Percentiles rank a stretch among this genome's conserved stretches.
Evolutionary conservation across 2,113 vertebrate genomes (phyloP).

Genomic region (Machaerirhynchus nigripectus): DNA sequence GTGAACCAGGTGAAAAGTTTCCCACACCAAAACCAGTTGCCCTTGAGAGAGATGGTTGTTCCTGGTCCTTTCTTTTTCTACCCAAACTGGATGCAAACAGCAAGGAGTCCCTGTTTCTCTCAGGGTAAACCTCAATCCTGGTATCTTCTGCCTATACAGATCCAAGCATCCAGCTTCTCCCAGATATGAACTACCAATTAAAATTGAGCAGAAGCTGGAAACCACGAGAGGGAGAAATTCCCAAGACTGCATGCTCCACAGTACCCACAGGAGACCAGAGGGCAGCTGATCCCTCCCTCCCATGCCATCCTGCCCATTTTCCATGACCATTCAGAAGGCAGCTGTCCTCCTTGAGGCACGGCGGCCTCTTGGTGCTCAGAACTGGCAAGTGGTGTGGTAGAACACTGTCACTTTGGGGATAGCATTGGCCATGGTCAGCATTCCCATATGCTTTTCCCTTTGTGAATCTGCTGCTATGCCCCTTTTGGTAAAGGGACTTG

Average conservation of each 20-base stretch:
- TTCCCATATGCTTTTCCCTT: not conserved
- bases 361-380: not conserved
- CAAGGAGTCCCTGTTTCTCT: not conserved
- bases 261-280: not conserved
- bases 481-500: not conserved
- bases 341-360: accelerated
- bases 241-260: not conserved
- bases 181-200: accelerated
- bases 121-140: not conserved
- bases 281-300: not conserved
- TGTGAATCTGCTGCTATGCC: not conserved
- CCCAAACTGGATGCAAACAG: not conserved
- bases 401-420: not conserved
- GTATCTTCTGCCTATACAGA: not conserved
- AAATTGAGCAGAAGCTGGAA: not conserved
- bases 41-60: not conserved
- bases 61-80: not conserved
- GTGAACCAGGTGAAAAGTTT: not conserved
- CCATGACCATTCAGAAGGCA: not conserved
- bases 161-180: not conserved
- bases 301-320: not conserved
- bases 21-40: not conserved
- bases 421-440: not conserved
- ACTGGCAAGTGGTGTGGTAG: not conserved
- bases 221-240: not conserved